Base-by-base conservation (phyloP, 2,797 vertebrate species). In the Lophius americanus region DNA sequence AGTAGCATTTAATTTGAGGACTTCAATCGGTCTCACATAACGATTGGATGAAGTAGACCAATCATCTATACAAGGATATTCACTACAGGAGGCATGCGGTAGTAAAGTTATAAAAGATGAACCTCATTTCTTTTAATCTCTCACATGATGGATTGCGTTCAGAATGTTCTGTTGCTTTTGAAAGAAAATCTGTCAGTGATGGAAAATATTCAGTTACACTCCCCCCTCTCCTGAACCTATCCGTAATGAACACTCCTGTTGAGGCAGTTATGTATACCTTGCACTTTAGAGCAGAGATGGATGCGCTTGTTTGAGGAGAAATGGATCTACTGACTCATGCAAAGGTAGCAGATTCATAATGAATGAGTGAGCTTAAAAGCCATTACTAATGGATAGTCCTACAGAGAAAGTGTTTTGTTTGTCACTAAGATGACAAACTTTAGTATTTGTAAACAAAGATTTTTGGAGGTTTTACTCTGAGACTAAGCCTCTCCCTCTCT, bases 401-500 rank as follows among this genome's bases (percentile, higher is more conserved):
- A 41, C 14, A 47, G 43, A 58, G 4, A 59, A 44, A 51, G 70
- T 63, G 63, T 78, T 55, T 23, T 61, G 46, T 36, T 44, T 46
- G 38, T 23, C 33, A 37, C 59, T 64, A 56, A 64, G 47, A 51
- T 52, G 39, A 73, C 59, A 47, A 60, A 54, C 35, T 12, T 51
- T 69, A 72, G 58, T 67, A 46, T 69, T 68, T 68, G 9, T 64
- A 60, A 73, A 79, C 9, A 39, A 64, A 64, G 69, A 82, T 75
- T 82, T 73, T 72, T 60, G 35, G 14, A 62, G 52, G 49, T 52
- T 77, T 79, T 36, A 53, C 64, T 48, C 32, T 36, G 36, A 64
- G 53, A 50, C 56, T 8, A 6, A 14, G 43, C 50, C 61, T 4
- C 8, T 23, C 39, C 6, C 51, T 23, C 23, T 23, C 23, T 23